phyloP scores from a whole-genome alignment of 37 sponge, comb jelly and placozoan genomes.

The Hormiphora californensis region DNA sequence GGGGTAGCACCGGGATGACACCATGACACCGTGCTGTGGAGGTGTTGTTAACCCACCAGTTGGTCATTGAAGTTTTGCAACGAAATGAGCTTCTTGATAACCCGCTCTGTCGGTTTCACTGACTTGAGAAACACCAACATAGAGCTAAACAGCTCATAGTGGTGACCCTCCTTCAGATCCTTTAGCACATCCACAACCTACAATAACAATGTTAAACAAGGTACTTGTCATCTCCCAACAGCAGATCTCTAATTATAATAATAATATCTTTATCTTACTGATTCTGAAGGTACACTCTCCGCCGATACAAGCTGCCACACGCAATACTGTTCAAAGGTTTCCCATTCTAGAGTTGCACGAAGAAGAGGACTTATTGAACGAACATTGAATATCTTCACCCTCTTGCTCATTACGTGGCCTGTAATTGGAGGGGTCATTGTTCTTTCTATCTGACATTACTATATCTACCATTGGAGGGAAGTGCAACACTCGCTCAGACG shows the following conservation, averaged over 20 bases:
- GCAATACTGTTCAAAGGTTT: constrained; percentile 95
- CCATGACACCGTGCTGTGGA: no score
- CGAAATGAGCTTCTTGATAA: constrained; percentile 26
- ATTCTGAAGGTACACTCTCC: constrained; percentile 61
- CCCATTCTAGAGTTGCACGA: constrained; percentile 79
- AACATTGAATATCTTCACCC: constrained; percentile 52
- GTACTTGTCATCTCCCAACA: no score
- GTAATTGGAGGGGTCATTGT: no score
- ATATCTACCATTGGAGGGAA: no score
- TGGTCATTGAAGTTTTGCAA: constrained; percentile 47
- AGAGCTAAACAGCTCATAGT: constrained; percentile 37
- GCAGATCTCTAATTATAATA: not conserved
- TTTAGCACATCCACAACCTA: constrained; percentile 42
- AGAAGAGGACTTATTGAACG: constrained; percentile 26
- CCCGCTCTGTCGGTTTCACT: constrained; percentile 32
- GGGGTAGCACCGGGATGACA: no score
- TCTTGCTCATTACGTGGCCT: constrained; percentile 51
- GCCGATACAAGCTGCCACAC: constrained; percentile 94
- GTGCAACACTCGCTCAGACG: no score
- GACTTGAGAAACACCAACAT: constrained; percentile 49
- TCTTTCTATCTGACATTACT: no score
- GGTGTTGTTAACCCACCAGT: constrained; percentile 35
- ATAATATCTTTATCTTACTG: not conserved
- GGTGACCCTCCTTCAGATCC: constrained; percentile 26
- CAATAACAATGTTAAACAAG: no score